Base-by-base conservation (phyloP, 1,140 invertebrate genomes). In the Coelopa frigida region DNA sequence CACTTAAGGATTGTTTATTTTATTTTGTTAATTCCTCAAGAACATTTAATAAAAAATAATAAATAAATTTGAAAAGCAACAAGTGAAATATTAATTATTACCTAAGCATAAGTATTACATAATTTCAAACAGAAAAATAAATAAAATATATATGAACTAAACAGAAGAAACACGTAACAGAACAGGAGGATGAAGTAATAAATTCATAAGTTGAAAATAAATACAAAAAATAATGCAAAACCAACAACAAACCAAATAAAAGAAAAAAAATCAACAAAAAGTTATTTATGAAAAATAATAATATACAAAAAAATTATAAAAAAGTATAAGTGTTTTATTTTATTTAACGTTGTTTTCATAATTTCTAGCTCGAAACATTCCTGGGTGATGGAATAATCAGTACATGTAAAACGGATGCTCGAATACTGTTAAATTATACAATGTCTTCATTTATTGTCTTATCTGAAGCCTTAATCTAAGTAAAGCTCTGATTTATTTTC, bases 211-310 rank as follows among this genome's bases (percentile, higher is more conserved):
- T 27, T 43, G 45, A 53, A 54, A 53, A 35, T 40, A 43, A 53
- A 48, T 44, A 49, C 51, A 46, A 38, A 51, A 53, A 45, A 57
- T 46, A 47, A 46, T 29, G 42, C 8, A 23, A 54, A 37, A 44
- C 46, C 21, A 40, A 41, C n/a, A n/a, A n/a, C n/a, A n/a, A n/a
- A n/a, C n/a, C n/a, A n/a, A n/a, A n/a, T n/a, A n/a, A n/a, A n/a
- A n/a, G n/a, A 52, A 48, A 33, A 18, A 50, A 32, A 47, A 53
- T 50, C 43, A 59, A 55, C 22, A 37, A 50, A 50, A 50, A 50
- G 54, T 58, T 58, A 58, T 58, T 58, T 58, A 58, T 58, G 56
- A 58, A 56, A 46, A 46, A 58, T 58, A 60, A 62, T 43, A 43
- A 43, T 31, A 43, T 43, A 20, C 24, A 52, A 54, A 60, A 60